Conservation (phyloP, 2,797 vertebrate species). For the Chelmon rostratus region DNA sequence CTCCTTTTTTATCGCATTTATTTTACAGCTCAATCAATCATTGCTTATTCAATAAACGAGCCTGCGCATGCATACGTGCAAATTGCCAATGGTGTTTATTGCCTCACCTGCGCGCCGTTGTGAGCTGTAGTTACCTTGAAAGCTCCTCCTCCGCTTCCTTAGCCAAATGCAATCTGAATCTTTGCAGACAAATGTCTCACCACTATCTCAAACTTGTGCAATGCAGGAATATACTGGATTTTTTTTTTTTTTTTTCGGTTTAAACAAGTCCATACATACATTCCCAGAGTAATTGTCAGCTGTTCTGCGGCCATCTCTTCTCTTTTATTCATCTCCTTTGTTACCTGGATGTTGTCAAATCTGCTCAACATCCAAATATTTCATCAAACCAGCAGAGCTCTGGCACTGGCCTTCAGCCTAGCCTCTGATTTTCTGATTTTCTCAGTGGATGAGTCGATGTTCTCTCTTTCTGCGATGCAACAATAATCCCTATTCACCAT, state of each 20-base stretch:
- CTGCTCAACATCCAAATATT: not conserved
- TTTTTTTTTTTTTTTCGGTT: too few relatives aligned
- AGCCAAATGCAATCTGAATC: constrained; percentile 14
- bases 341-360: not conserved
- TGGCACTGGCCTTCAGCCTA: not conserved
- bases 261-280: not conserved
- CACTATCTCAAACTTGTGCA: not conserved
- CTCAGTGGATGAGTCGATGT: not conserved
- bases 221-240: too few relatives aligned
- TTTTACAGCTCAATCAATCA: constrained; percentile 7
- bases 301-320: not conserved
- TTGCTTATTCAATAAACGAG: constrained; percentile 23
- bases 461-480: not conserved
- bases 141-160: not conserved
- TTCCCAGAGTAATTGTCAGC: not conserved
- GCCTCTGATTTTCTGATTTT: not conserved
- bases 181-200: constrained; percentile 11
- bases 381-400: not conserved
- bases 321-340: not conserved
- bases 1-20: not conserved
- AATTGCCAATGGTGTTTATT: not conserved
- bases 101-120: constrained; percentile 10
- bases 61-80: not conserved
- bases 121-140: constrained; percentile 8
- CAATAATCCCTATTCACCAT: constrained; percentile 29